These are phyloP conservation scores for Clarias laeviceps DNA, from an alignment of 2,797 vertebrate species.

Conservation along the genomic window DNA sequence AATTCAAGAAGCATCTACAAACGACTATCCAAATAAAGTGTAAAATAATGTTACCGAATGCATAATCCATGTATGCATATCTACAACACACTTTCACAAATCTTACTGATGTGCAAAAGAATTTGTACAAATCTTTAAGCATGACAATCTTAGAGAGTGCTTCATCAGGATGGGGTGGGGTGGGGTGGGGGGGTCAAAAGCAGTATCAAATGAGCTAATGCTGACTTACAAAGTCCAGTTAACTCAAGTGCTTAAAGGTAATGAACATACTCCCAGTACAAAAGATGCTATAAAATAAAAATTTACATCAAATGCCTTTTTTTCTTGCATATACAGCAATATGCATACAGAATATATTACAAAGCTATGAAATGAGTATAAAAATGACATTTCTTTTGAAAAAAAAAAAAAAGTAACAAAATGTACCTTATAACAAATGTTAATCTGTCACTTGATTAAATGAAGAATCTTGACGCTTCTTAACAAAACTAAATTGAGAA, in stretches of 20 bases:
- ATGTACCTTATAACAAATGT: conserved; percentile 44
- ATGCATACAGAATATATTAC: conserved; percentile 64
- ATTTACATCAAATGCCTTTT: conserved; percentile 53
- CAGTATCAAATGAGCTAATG: conserved; percentile 37
- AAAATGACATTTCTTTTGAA: conserved; percentile 54
- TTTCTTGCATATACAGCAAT: conserved; percentile 49
- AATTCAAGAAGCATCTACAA: conserved; percentile 25
- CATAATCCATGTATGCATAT: conserved; percentile 35
- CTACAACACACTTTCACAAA: conserved; percentile 48
- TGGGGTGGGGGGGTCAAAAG: too few relatives aligned
- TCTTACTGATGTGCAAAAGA: conserved; percentile 45
- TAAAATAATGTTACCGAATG: conserved; percentile 33
- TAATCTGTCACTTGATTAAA: conserved; percentile 50
- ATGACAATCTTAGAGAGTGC: conserved; percentile 55
- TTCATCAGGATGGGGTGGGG: too few relatives aligned
- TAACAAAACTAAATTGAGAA: conserved; percentile 83
- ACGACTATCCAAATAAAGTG: conserved; percentile 18
- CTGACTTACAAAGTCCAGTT: conserved; percentile 41
- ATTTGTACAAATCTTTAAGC: conserved; percentile 63
- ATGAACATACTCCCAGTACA: conserved; percentile 47
- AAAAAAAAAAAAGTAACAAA: conserved; percentile 56
- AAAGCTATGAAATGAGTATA: conserved; percentile 60
- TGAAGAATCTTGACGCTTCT: conserved; percentile 58
- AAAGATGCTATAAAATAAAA: conserved; percentile 45
- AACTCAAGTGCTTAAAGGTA: conserved; percentile 35